These are phyloP conservation scores for Papilio polyxenes DNA, from an alignment of 1,140 invertebrate genomes.

Conservation along the genomic window DNA sequence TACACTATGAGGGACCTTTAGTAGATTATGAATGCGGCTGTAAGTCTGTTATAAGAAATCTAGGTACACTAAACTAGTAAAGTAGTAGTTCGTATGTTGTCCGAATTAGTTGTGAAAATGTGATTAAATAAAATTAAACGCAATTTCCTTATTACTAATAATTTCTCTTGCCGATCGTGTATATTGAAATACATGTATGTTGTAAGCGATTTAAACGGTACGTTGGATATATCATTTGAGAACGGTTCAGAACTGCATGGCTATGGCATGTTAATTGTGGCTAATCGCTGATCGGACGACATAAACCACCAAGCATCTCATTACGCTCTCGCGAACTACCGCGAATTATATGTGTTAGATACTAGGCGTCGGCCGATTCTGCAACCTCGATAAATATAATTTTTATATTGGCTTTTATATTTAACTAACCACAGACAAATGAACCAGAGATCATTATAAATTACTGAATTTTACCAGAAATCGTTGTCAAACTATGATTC, in stretches of 20 bases:
- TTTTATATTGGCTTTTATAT: background rate
- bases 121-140: background rate
- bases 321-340: conserved; percentile 44
- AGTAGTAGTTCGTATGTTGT: no score
- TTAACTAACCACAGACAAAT: no score
- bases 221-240: conserved; percentile 38
- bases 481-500: no score
- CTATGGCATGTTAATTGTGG: conserved; percentile 47
- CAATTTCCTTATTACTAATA: conserved; percentile 19
- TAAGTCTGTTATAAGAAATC: no score
- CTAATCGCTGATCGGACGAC: conserved; percentile 51
- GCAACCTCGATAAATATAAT: background rate
- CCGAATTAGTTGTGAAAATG: background rate
- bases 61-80: no score
- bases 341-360: conserved; percentile 42
- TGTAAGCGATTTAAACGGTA: conserved; percentile 22
- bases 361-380: conserved; percentile 42
- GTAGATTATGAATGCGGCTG: no score
- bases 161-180: background rate
- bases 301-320: conserved; percentile 50
- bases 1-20: no score
- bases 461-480: no score
- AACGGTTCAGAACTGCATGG: conserved; percentile 28
- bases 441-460: no score
- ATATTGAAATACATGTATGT: conserved; percentile 16